Base-by-base conservation (phyloP, 2,113 vertebrate genomes). In the Brevimyrus niger region DNA sequence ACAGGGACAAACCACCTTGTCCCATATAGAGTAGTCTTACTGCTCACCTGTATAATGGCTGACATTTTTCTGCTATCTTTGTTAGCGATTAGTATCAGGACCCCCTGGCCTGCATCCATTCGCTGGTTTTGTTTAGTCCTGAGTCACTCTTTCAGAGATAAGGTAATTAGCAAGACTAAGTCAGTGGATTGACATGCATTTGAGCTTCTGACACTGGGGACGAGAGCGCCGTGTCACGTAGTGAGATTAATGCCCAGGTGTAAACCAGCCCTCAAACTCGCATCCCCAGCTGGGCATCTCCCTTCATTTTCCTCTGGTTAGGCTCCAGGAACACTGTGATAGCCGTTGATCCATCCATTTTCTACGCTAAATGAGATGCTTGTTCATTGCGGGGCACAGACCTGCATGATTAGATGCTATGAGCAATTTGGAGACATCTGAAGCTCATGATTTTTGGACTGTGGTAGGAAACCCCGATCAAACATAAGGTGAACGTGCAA, bases 81-180 rank as follows among this genome's bases (percentile, higher is more conserved):
- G 48, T 53, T 38, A 53, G 7, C 15, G 48, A 53, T 87, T 23
- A 47, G 47, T 10, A 87, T 55, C 85, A 35, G 48, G 50, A 53
- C 85, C 50, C 5, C 15, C 47, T 87, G 31, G 85, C 48, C 15
- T 35, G 50, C 50, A n/a, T 35, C 31, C 50, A 15, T 53, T 87
- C 50, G 1, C 21, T 23, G 7, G 10, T 31, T 87, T 87, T 42
- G 31, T 21, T 80, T 80, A 19, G 73, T 42, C 31, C 73, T 19
- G 47, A 35, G 4, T 47, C 47, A 38, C 3, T 87, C 48, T 50
- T 53, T 53, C 50, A 87, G 50, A 55, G 50, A 35, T 13, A 53
- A 87, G 17, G 85, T 53, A 87, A 87, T 53, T 51, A 53, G 50
- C 48, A 38, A 53, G 17, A 87, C 85, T 87, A 87, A 27, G 85